Base-by-base conservation (phyloP, 2,113 vertebrate species). In the Cercocebus atys region DNA sequence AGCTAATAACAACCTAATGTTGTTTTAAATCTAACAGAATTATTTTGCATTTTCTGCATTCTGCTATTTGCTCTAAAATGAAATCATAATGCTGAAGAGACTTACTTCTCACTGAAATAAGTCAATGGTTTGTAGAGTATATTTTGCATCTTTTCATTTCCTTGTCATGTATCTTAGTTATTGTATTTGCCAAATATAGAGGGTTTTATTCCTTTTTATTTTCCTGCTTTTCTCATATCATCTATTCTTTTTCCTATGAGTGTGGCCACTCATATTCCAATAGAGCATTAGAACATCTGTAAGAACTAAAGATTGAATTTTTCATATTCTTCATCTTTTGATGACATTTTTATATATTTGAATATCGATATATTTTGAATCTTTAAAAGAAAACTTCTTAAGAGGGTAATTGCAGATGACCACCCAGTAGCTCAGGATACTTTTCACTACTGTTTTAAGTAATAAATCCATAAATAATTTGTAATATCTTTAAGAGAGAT, bases 221-320 rank as follows among this genome's bases (percentile, higher is more conserved):
- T 70, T 96, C 55, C 83, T 78, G 38, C 18, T 84, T 95, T 97
- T 85, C 30, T 95, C 32, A 25, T 64, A 43, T 66, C 40, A 73
- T 18, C 43, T 76, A 14, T 55, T 30, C 22, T 93, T 25, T 93
- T 76, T 82, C 50, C 78, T 61, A 0, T 43, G 70, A 82, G 3
- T 64, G 25, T 72, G 35, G 18, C 30, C 20, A 84, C 40, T 95
- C 35, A 66, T 16, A 93, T 89, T 86, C 73, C 91, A 79, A 35
- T 6, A 64, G 30, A 11, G 4, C 50, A 55, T 85, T 14, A 40
- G 57, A 75, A 73, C n/a, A 82, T 80, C 61, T 86, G 27, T 13
- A 66, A 93, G 32, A 94, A 43, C 13, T 11, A 61, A 66, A 52
- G 47, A 75, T 38, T 66, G 8, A 1, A 38, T 57, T 88, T 96